phyloP scores from a whole-genome alignment of 1,140 invertebrate species.

The Scaptomyza pallida region DNA sequence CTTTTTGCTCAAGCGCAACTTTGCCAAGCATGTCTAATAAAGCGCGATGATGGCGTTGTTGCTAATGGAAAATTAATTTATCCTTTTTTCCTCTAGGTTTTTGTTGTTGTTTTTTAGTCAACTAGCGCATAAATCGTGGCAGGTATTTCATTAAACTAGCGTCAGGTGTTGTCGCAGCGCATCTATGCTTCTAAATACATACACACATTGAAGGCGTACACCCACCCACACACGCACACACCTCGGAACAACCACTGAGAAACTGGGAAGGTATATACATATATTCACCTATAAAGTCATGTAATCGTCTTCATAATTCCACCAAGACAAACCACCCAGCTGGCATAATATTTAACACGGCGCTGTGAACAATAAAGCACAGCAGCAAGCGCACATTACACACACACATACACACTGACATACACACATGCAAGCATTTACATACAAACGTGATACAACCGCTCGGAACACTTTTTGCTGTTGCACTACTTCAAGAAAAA shows the following conservation, averaged over 20 bases:
- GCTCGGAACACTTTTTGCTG: slow-evolving; percentile 39
- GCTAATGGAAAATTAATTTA: slow-evolving; percentile 57
- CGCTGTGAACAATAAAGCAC: slow-evolving; percentile 76
- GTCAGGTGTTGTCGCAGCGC: slow-evolving; percentile 56
- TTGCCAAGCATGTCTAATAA: slow-evolving; percentile 49
- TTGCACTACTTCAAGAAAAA: slow-evolving; percentile 65
- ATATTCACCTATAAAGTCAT: slow-evolving; percentile 72
- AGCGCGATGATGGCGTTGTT: slow-evolving; percentile 52
- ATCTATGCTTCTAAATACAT: slow-evolving; percentile 71
- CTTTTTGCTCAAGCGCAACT: background rate
- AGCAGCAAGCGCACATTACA: slow-evolving; percentile 48
- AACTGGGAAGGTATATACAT: slow-evolving; percentile 11
- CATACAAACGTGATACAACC: slow-evolving; percentile 7
- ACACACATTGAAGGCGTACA: slow-evolving; percentile 45
- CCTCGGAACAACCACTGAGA: slow-evolving; percentile 11
- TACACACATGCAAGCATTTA: slow-evolving; percentile 17
- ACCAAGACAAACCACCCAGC: slow-evolving; percentile 66
- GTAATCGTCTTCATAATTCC: slow-evolving; percentile 81
- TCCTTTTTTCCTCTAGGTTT: background rate
- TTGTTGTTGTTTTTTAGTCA: slow-evolving; percentile 38
- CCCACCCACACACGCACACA: slow-evolving; percentile 1
- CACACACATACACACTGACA: slow-evolving; percentile 46
- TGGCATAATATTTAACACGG: slow-evolving; percentile 74
- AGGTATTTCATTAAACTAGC: slow-evolving; percentile 78
- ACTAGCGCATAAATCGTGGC: slow-evolving; percentile 71